Evolutionary conservation across 2,888 invertebrate genomes (phyloP).

Genomic region (Cephonodes hylas): DNA sequence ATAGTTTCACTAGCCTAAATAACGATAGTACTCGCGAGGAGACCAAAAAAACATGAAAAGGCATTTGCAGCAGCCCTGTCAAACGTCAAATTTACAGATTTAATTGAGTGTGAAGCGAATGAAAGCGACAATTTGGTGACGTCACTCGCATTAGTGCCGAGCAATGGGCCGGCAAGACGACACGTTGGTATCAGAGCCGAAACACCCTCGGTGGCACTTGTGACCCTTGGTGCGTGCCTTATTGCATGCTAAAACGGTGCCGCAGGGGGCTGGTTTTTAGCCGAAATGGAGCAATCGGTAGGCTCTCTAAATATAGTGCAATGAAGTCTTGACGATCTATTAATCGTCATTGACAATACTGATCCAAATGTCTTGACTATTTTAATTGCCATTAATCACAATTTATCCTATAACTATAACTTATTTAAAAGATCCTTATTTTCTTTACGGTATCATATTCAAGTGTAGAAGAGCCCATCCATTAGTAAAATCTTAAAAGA

Average conservation of each 20-base stretch:
- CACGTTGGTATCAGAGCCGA: neutral
- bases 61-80: slow-evolving; percentile 21
- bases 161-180: slow-evolving; percentile 38
- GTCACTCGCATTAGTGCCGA: slow-evolving; percentile 32
- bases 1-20: no score
- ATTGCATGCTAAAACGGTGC: neutral
- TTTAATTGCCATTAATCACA: no score
- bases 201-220: neutral
- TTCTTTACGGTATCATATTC: no score
- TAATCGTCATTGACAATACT: no score
- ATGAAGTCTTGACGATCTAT: no score
- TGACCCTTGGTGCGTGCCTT: neutral
- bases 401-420: no score
- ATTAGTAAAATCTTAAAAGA: no score
- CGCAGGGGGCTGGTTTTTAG: neutral
- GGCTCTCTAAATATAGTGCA: no score
- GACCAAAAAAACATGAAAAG: neutral
- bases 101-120: slow-evolving; percentile 63
- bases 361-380: no score
- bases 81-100: slow-evolving; percentile 47
- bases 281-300: neutral
- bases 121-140: slow-evolving; percentile 45
- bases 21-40: no score
- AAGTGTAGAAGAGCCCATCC: no score
- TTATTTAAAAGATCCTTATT: no score